Evolutionary conservation across 2,888 invertebrate genomes (phyloP).

Genomic region (Campoplex nolae): DNA sequence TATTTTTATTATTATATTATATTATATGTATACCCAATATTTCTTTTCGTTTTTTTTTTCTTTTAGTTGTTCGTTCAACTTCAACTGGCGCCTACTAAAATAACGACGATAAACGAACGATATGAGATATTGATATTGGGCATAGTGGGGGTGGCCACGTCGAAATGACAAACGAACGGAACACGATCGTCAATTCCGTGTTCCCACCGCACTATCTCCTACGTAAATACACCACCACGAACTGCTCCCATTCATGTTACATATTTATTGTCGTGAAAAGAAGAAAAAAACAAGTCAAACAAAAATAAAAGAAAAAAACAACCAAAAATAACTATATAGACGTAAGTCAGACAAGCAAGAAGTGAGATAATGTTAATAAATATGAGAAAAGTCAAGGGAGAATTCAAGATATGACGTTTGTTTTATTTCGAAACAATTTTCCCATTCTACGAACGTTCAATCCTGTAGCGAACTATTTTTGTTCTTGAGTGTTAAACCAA

Average conservation of each 20-base stretch:
- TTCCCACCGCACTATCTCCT: not conserved
- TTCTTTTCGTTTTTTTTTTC: constrained; percentile 21
- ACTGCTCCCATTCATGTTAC: constrained; percentile 54
- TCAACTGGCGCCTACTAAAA: constrained; percentile 54
- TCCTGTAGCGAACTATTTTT: not conserved
- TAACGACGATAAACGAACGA: constrained; percentile 48
- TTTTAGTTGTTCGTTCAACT: constrained; percentile 38
- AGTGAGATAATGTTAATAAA: constrained; percentile 64
- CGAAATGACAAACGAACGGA: constrained; percentile 57
- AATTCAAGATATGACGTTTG: not conserved
- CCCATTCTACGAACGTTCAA: not conserved
- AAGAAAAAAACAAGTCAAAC: not conserved
- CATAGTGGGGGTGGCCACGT: constrained; percentile 5
- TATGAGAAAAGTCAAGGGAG: constrained; percentile 52
- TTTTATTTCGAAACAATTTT: not conserved
- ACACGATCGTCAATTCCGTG: constrained; percentile 52
- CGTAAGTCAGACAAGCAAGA: constrained; percentile 58
- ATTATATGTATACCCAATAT: not conserved
- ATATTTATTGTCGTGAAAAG: constrained; percentile 40
- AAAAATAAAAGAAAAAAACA: constrained; percentile 15
- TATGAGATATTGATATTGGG: constrained; percentile 18
- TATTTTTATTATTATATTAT: constrained; percentile 51
- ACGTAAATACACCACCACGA: constrained; percentile 23
- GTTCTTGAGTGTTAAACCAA: not conserved
- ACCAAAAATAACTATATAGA: constrained; percentile 29